Conservation (phyloP, 2,797 vertebrate genomes). For the Enteromius radiatus region DNA sequence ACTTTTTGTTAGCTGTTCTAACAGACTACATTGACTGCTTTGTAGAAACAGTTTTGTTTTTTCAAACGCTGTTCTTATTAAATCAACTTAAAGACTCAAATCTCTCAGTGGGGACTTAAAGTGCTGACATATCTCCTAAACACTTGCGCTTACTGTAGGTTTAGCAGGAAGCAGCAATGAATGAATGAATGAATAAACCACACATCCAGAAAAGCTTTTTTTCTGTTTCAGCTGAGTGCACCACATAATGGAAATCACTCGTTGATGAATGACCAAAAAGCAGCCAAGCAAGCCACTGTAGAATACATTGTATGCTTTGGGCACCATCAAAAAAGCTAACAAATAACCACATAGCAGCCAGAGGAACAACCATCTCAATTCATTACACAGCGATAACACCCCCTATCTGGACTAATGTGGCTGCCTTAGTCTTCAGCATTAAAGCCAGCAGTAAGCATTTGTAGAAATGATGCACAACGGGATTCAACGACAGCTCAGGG, state of each 20-base stretch:
- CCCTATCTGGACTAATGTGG: conserved; percentile 50
- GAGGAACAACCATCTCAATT: conserved; percentile 71
- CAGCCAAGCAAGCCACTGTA: conserved; percentile 74
- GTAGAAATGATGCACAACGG: conserved; percentile 37
- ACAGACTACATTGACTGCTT: not conserved
- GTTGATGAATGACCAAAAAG: conserved; percentile 80
- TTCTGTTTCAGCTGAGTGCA: conserved; percentile 81
- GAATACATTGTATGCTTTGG: conserved; percentile 76
- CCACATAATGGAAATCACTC: conserved; percentile 81
- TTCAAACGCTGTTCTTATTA: not conserved
- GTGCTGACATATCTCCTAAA: conserved; percentile 63
- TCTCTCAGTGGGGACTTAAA: conserved; percentile 39
- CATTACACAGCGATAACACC: conserved; percentile 69
- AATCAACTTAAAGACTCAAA: conserved; percentile 10
- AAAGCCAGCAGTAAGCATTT: conserved; percentile 51
- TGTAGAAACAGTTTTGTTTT: not conserved
- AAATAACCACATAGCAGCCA: conserved; percentile 71
- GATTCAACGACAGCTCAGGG: conserved; percentile 7
- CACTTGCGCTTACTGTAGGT: conserved; percentile 63
- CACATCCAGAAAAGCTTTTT: conserved; percentile 72
- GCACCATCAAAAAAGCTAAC: conserved; percentile 66
- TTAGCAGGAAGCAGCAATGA: conserved; percentile 59
- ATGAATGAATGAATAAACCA: conserved; percentile 73
- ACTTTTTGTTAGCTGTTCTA: not conserved
- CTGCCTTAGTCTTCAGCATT: conserved; percentile 53